Percentiles rank a stretch among this genome's conserved stretches.
Evolutionary conservation across 2,888 invertebrate genomes (phyloP).

Genomic region (Mystacides longicornis): DNA sequence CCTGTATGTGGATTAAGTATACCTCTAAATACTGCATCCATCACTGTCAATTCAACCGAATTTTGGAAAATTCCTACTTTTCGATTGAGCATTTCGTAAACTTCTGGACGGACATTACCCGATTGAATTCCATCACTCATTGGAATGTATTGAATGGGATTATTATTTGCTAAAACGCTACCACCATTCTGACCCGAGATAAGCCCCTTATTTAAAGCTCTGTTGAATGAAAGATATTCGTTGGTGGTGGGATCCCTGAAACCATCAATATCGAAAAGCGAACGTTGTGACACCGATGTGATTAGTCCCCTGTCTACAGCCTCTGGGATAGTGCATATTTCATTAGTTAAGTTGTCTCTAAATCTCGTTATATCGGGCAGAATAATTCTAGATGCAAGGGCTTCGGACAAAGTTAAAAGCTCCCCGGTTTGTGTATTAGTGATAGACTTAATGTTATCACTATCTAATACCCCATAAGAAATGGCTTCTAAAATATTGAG

Average conservation of each 20-base stretch:
- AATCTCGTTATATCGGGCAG: constrained; percentile 66
- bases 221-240: constrained; percentile 78
- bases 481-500: constrained; percentile 80
- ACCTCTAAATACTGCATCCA: constrained; percentile 81
- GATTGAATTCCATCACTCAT: constrained; percentile 73
- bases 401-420: constrained; percentile 76
- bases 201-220: constrained; percentile 68
- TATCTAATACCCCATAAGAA: constrained; percentile 78
- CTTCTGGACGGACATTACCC: constrained; percentile 74
- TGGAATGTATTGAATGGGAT: constrained; percentile 66
- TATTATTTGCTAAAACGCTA: constrained; percentile 63
- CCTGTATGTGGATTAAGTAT: constrained; percentile 85
- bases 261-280: constrained; percentile 88
- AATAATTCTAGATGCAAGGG: constrained; percentile 74
- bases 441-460: constrained; percentile 75
- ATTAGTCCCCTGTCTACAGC: constrained; percentile 87
- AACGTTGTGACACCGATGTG: constrained; percentile 77
- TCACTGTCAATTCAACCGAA: constrained; percentile 69
- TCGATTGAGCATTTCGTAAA: constrained; percentile 76
- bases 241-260: constrained; percentile 76
- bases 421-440: constrained; percentile 73
- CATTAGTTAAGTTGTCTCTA: constrained; percentile 64
- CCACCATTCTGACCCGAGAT: constrained; percentile 67
- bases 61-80: constrained; percentile 74
- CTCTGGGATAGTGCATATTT: constrained; percentile 70